A percentile compares a stretch with the other conserved stretches of the same genome.
phyloP scores from a whole-genome alignment of 2,888 invertebrate genomes.

The Thalpophila matura region DNA sequence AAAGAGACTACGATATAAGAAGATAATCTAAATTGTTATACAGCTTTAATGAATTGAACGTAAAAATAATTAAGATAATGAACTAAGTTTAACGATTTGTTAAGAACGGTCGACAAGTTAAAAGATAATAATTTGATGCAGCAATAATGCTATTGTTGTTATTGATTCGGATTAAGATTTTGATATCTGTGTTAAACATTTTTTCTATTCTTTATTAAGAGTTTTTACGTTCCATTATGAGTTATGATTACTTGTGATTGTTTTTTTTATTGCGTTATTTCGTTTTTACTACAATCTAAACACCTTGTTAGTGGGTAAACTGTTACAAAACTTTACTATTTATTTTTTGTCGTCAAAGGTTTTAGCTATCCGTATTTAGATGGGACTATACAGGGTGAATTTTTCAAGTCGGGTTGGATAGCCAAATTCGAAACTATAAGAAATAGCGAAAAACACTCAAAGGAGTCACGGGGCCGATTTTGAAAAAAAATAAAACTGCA shows the following conservation, averaged over 20 bases:
- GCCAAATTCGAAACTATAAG: too few relatives aligned
- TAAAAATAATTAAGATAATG: conserved; percentile 82
- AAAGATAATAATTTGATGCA: conserved; percentile 63
- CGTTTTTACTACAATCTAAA: conserved; percentile 19
- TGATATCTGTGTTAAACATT: conserved; percentile 52
- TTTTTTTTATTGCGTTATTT: conserved; percentile 24
- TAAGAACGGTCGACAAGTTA: conserved; percentile 62
- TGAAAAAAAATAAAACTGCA: too few relatives aligned
- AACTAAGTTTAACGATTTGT: conserved; percentile 70
- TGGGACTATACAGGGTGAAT: too few relatives aligned
- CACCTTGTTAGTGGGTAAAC: conserved; percentile 15
- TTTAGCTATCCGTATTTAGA: background rate
- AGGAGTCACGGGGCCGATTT: too few relatives aligned
- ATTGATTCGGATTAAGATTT: conserved; percentile 64
- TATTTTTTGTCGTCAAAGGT: background rate
- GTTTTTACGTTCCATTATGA: conserved; percentile 52
- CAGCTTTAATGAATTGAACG: conserved; percentile 78
- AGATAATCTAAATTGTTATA: conserved; percentile 79
- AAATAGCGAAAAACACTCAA: too few relatives aligned
- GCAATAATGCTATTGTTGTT: conserved; percentile 63
- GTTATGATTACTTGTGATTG: conserved; percentile 7
- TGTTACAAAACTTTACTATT: background rate
- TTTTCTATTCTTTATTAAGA: conserved; percentile 49
- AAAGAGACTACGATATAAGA: conserved; percentile 80
- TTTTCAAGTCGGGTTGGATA: too few relatives aligned